Percentiles rank a stretch among this genome's conserved stretches.
Conservation (phyloP, 23 tunicate species). For the Diplosoma virens region DNA sequence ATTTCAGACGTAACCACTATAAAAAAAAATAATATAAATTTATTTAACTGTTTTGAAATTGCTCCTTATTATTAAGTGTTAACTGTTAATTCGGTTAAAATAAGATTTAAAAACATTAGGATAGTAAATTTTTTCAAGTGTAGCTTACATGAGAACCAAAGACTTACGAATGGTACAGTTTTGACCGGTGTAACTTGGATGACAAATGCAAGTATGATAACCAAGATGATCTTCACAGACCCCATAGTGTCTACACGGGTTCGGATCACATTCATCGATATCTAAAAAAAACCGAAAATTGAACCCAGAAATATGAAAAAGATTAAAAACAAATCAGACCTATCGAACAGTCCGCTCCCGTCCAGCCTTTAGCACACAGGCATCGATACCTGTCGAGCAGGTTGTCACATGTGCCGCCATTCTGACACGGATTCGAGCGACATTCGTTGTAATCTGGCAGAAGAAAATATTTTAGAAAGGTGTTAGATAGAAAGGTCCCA, state of each 20-base stretch:
- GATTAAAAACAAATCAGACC: conserved; percentile 33
- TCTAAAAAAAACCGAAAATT: conserved; percentile 27
- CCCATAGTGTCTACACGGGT: conserved; percentile 76
- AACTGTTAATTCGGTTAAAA: no score
- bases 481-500: no score
- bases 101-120: no score
- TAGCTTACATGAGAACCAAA: no score
- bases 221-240: conserved; percentile 82
- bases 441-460: conserved; percentile 79
- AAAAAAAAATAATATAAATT: no score
- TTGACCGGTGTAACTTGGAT: conserved; percentile 59
- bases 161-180: conserved; percentile 71
- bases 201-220: conserved; percentile 65
- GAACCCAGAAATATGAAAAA: background rate
- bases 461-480: background rate
- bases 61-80: no score
- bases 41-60: no score
- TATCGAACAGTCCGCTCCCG: conserved; percentile 59
- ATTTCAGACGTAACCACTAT: no score
- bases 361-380: conserved; percentile 55
- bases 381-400: conserved; percentile 42
- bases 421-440: conserved; percentile 58
- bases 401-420: conserved; percentile 83
- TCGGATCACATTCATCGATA: conserved; percentile 75
- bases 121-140: no score